These are phyloP conservation scores for Melitaea cinxia DNA, from an alignment of 1,140 invertebrate species.

Conservation along the genomic window DNA sequence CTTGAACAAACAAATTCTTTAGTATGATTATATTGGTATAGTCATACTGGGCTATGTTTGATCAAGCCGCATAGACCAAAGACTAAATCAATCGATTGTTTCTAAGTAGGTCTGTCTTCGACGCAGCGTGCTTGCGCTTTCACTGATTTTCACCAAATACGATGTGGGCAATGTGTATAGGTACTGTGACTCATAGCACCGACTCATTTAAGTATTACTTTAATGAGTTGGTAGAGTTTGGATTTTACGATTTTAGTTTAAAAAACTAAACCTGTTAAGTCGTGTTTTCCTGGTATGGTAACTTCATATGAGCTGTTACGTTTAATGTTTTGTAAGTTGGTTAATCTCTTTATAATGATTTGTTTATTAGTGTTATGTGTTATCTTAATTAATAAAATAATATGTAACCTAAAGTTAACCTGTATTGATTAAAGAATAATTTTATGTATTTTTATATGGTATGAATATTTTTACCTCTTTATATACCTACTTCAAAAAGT, in stretches of 20 bases:
- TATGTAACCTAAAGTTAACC: too few species aligned
- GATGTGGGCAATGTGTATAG: conserved; percentile 6
- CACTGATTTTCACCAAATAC: conserved; percentile 35
- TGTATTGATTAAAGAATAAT: too few species aligned
- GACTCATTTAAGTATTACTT: neutral
- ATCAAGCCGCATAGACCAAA: neutral
- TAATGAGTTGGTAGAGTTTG: neutral
- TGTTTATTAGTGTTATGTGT: too few species aligned
- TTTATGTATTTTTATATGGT: too few species aligned
- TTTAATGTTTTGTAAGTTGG: too few species aligned
- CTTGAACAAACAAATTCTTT: too few species aligned
- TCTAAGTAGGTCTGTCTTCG: conserved; percentile 8
- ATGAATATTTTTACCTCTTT: too few species aligned
- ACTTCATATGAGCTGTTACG: too few species aligned
- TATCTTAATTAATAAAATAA: too few species aligned
- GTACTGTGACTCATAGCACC: conserved; percentile 14
- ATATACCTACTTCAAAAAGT: too few species aligned
- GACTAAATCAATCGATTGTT: neutral
- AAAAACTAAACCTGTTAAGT: neutral
- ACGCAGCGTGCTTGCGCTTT: conserved; percentile 25
- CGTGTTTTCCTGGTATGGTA: too few species aligned
- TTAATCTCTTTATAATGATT: too few species aligned
- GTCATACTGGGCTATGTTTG: neutral
- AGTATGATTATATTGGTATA: neutral
- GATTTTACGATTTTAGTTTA: neutral